These are phyloP conservation scores for Pao palembangensis DNA, from an alignment of 2,113 vertebrate species.

Conservation along the genomic window DNA sequence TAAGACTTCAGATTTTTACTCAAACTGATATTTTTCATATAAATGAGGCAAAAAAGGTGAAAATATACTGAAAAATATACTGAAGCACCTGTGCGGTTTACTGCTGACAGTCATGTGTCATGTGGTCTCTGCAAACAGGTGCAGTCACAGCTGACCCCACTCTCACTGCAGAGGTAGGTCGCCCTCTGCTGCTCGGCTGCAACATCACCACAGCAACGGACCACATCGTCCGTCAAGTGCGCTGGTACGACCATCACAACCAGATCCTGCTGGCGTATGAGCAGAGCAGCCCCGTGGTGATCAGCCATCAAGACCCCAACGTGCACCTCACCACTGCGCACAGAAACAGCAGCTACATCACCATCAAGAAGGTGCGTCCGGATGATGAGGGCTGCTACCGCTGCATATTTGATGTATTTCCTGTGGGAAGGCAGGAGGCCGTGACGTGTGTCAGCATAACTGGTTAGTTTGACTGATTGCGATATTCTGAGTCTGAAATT, in stretches of 20 bases:
- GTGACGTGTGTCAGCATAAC: slow-evolving; percentile 61
- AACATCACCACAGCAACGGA: slow-evolving; percentile 45
- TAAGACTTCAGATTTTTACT: no score
- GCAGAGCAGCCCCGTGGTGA: neutral
- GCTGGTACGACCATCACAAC: slow-evolving; percentile 54
- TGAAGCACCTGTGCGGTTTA: no score
- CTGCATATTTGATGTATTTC: slow-evolving; percentile 72
- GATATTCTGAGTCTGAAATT: neutral
- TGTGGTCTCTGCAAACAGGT: slow-evolving; percentile 37
- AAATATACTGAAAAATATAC: no score
- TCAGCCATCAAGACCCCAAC: slow-evolving; percentile 29
- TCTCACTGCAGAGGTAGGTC: slow-evolving; percentile 37
- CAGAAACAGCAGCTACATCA: slow-evolving; percentile 58
- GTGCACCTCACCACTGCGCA: slow-evolving; percentile 46
- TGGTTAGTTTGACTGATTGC: slow-evolving; percentile 39
- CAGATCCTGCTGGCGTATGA: slow-evolving; percentile 61
- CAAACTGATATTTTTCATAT: no score
- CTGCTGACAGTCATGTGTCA: neutral
- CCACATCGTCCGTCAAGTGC: slow-evolving; percentile 63
- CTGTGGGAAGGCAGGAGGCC: slow-evolving; percentile 54
- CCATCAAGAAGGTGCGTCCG: slow-evolving; percentile 41
- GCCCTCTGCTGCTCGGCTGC: slow-evolving; percentile 60
- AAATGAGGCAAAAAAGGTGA: no score
- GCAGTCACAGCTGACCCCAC: slow-evolving; percentile 50
- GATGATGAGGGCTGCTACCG: slow-evolving; percentile 70